phyloP scores from a whole-genome alignment of 2,797 vertebrate genomes.

The Tiaroga cobitis region DNA sequence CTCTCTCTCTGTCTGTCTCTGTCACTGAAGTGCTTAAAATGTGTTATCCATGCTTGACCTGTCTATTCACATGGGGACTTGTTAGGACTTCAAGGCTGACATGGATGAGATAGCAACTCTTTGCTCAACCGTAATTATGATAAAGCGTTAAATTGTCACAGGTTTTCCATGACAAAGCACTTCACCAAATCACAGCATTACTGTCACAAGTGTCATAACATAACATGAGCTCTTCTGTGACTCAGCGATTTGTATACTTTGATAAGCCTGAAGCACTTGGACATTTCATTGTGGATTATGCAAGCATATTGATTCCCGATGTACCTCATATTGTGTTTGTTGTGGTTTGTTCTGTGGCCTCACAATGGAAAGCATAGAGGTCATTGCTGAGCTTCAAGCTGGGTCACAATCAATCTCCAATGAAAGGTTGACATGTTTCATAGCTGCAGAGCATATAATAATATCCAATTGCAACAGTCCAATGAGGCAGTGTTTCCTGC shows the following conservation, averaged over 20 bases:
- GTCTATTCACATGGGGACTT: conserved; percentile 11
- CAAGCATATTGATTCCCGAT: conserved; percentile 7
- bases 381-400: conserved; percentile 3
- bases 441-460: background rate
- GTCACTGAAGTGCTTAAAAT: conserved; percentile 29
- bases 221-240: conserved; percentile 2
- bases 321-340: conserved; percentile 3
- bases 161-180: conserved; percentile 19
- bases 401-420: conserved; percentile 7
- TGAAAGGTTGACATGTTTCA: conserved; percentile 1
- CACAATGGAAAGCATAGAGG: conserved; percentile 11
- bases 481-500: background rate
- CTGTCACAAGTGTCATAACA: conserved; percentile 6
- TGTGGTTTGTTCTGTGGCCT: conserved; percentile 20
- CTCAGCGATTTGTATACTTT: background rate
- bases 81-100: conserved; percentile 29
- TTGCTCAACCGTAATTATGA: conserved; percentile 12
- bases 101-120: conserved; percentile 1
- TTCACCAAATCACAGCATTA: background rate
- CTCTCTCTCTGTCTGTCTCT: conserved; percentile 25
- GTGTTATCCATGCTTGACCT: conserved; percentile 52
- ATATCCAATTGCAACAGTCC: background rate
- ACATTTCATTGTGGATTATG: background rate
- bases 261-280: background rate
- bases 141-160: background rate